Evolutionary conservation across 2,113 vertebrate genomes (phyloP), one percentile per base, ranked within the genome.

Genomic region (Cygnus buccinator): DNA sequence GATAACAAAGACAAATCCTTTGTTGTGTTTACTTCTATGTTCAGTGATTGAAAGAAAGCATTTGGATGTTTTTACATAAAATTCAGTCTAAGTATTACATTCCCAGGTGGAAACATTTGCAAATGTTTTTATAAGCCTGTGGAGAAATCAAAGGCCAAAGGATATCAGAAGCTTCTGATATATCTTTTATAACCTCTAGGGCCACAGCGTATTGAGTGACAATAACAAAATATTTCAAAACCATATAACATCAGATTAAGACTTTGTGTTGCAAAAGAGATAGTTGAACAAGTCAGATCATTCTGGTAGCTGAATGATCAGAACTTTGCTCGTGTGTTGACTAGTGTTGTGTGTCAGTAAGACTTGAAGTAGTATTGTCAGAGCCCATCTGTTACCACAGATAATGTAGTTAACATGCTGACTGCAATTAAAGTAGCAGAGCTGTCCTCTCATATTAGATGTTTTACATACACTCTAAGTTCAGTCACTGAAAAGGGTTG

Each of bases 121-220:
- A 75, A 87, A 82, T 16, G 62, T 81, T 93, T 85, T 87, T 82
- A 52, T 39, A 50, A 91, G 37, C 22, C 46, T 89, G 11, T 31
- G 7, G 55, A 81, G 83, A 92, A 93, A 94, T 92, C 80, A 89
- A 94, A 92, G 73, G 41, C 65, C 52, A 81, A 80, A 86, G 29
- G 62, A 58, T 12, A 84, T 87, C 19, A 79, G 52, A 91, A 70
- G 59, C 12, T 80, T 89, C 44, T 93, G 83, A 89, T 67, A 5
- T 55, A 55, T 78, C 41, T 93, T 94, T 92, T 59, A 63, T 59
- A 92, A 68, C 37, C 76, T 75, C 65, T 78, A 75, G 76, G 19
- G 55, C 37, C 7, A 4, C 2, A 6, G 23, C 7, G 6, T n/a
- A 57, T 93, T 84, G 31, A 92, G 17, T 59, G 46, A 80, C 59